These are phyloP conservation scores for Beris chalybata DNA, from an alignment of 2,888 invertebrate species.

Conservation along the genomic window DNA sequence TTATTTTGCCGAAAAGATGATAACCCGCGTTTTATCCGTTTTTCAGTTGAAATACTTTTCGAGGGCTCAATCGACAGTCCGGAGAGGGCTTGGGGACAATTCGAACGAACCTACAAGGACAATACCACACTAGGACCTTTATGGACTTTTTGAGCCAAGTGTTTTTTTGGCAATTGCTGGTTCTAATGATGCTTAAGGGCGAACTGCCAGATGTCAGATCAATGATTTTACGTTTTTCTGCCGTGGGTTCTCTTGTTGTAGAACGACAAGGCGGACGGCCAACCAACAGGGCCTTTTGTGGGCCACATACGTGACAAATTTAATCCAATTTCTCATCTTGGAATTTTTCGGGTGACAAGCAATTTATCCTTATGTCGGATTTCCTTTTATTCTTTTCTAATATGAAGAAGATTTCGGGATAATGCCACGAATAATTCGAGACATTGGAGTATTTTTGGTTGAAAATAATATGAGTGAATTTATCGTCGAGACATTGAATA, in stretches of 20 bases:
- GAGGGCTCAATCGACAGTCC: constrained; percentile 26
- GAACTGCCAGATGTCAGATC: constrained; percentile 29
- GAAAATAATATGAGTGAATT: no score
- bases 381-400: no score
- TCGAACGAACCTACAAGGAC: constrained; percentile 11
- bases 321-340: constrained; percentile 24
- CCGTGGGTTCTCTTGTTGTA: not conserved
- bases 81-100: constrained; percentile 17
- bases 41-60: constrained; percentile 31
- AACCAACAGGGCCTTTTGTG: constrained; percentile 1
- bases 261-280: not conserved
- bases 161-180: constrained; percentile 25
- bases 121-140: not conserved
- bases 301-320: constrained; percentile 23
- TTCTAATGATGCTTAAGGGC: constrained; percentile 29
- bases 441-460: no score
- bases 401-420: no score
- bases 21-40: constrained; percentile 33
- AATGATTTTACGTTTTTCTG: constrained; percentile 14
- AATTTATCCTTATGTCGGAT: not conserved
- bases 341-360: not conserved
- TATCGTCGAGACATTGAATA: no score
- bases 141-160: constrained; percentile 19
- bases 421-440: no score
- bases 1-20: constrained; percentile 31